phyloP scores from a whole-genome alignment of 2,797 vertebrate genomes.

The Amniataba percoides region DNA sequence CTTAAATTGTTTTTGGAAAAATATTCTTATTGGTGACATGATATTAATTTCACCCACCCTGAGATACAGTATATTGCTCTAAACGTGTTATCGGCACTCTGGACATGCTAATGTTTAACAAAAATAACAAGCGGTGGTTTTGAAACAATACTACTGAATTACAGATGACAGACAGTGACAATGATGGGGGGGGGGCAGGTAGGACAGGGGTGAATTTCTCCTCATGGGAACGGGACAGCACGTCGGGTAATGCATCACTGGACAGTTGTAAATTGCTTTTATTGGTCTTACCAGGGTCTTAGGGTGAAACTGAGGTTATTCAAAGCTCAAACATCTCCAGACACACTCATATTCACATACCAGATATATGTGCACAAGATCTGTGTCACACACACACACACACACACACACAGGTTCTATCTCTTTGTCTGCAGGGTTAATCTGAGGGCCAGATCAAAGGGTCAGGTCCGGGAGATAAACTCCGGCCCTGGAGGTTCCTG shows the following conservation, averaged over 20 bases:
- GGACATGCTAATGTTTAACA: not conserved
- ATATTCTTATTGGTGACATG: not conserved
- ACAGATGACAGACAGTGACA: constrained; percentile 12
- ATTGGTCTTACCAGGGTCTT: constrained; percentile 66
- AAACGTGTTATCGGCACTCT: not conserved
- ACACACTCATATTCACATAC: constrained; percentile 55
- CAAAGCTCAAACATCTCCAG: constrained; percentile 60
- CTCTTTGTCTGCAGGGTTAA: constrained; percentile 78
- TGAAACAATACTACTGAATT: not conserved
- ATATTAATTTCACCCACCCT: not conserved
- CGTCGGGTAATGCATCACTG: constrained; percentile 57
- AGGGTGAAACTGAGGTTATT: constrained; percentile 70
- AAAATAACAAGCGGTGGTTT: not conserved
- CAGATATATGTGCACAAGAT: constrained; percentile 32
- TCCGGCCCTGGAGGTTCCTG: constrained; percentile 71
- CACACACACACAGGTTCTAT: constrained; percentile 31
- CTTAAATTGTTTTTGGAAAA: not conserved
- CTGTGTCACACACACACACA: constrained; percentile 41
- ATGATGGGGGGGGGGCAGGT: not conserved
- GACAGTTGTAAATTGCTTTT: constrained; percentile 73
- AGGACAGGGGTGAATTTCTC: constrained; percentile 1
- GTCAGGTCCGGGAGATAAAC: constrained; percentile 84
- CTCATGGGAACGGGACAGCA: constrained; percentile 51
- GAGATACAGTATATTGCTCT: not conserved
- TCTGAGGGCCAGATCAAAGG: constrained; percentile 83